These are phyloP conservation scores for Trypoxylon attenuatum DNA, from an alignment of 2,888 invertebrate species.

Conservation along the genomic window DNA sequence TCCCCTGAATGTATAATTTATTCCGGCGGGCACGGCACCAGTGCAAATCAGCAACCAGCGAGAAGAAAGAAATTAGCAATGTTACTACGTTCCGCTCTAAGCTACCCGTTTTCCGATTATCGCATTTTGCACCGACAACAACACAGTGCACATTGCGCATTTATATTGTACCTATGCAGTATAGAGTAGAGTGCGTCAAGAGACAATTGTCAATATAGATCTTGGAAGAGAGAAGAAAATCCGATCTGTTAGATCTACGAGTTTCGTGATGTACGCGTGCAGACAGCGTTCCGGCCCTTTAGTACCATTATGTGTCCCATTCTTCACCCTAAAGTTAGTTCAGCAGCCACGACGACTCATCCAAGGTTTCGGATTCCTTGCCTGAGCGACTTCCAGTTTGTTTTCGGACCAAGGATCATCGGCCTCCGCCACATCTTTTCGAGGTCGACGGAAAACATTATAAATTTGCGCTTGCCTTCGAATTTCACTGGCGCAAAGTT, in stretches of 20 bases:
- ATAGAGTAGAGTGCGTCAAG: not conserved
- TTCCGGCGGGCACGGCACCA: constrained; percentile 31
- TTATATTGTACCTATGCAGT: no score
- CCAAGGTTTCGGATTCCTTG: not conserved
- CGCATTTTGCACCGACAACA: no score
- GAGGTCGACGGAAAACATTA: not conserved
- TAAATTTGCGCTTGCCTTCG: not conserved
- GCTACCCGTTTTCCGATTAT: not conserved
- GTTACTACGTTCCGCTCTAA: not conserved
- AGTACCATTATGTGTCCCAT: constrained; percentile 41
- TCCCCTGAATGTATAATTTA: constrained; percentile 60
- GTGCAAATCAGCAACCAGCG: not conserved
- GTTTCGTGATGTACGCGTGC: constrained; percentile 26
- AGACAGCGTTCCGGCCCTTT: constrained; percentile 27
- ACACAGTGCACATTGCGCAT: no score
- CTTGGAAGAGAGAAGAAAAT: not conserved
- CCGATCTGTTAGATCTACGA: constrained; percentile 12
- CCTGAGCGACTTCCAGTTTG: constrained; percentile 16
- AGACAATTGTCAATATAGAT: no score
- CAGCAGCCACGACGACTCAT: constrained; percentile 15
- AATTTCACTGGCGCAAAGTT: not conserved
- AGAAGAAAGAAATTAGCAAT: constrained; percentile 17
- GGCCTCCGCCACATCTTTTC: not conserved
- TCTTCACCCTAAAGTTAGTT: constrained; percentile 47
- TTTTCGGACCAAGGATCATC: constrained; percentile 32